Evolutionary conservation across 92 coral and sea anemone genomes (phyloP), one percentile per base, ranked within the genome.

Genomic region (Paramuricea clavata): DNA sequence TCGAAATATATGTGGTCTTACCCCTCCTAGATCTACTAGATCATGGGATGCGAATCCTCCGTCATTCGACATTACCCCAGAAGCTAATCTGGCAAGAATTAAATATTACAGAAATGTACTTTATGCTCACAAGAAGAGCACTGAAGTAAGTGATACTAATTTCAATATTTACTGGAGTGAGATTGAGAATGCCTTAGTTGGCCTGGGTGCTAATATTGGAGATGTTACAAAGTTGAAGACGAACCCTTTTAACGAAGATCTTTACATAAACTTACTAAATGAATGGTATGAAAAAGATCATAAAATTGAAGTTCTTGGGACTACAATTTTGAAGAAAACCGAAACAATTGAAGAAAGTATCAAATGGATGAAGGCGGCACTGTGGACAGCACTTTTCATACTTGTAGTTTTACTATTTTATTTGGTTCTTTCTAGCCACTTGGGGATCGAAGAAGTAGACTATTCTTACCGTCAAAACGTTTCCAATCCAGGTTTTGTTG

Each of bases 131-230:
- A 30, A 22, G 8, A 52, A 31, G 8, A 21, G 47, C 23, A 81
- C 86, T 67, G 86, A 43, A 17, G 39, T 81, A 32, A 81, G 36
- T 35, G 56, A 43, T 26, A 72, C n/a, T 41, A 60, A 39, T 50
- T 81, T 81, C 59, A 50, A 64, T 32, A 43, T 1, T 12, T 60
- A 81, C 76, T 81, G 86, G 86, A 81, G 42, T 61, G 86, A 81
- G 15, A 64, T 81, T 19, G 64, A 76, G 35, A 27, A 31, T 36
- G 76, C 86, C 36, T 50, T 81, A 59, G 27, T 81, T 30, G 52
- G 49, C 13, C 57, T 81, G 21, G 60, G 76, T 12, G 26, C 17
- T 47, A 28, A 65, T 27, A 11, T 28, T 21, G 25, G 26, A 1
- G 62, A 54, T 2, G 17, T 54, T 54, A 13, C 3, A 21, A 0